phyloP scores from a whole-genome alignment of 1,140 invertebrate genomes.

The Caligus rogercresseyi region DNA sequence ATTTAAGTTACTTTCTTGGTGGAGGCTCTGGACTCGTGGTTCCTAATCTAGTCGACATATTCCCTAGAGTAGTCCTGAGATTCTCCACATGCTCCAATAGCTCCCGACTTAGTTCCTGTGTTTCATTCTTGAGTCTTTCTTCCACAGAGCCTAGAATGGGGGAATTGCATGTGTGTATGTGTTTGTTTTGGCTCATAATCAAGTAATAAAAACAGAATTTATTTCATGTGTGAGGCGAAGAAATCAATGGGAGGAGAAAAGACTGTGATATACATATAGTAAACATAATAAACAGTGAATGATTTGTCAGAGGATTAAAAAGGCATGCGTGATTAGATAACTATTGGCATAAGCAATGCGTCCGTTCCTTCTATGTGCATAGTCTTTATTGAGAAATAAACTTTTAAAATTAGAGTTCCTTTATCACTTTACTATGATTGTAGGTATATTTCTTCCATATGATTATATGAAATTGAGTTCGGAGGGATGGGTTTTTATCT shows the following conservation, averaged over 20 bases:
- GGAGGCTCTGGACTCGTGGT: background rate
- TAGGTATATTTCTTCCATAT: too few species aligned
- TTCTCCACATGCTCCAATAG: constrained; percentile 18
- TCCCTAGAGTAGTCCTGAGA: constrained; percentile 10
- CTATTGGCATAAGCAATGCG: too few species aligned
- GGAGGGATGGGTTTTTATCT: too few species aligned
- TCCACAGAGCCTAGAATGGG: background rate
- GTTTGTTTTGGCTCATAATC: background rate
- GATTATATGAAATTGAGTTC: too few species aligned
- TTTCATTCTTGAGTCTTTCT: constrained; percentile 6
- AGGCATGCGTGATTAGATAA: too few species aligned
- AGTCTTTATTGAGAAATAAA: too few species aligned
- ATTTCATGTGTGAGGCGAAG: background rate
- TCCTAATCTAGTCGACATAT: constrained; percentile 17
- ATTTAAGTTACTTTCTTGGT: background rate
- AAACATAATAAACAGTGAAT: too few species aligned
- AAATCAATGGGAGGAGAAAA: background rate
- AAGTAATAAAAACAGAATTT: background rate
- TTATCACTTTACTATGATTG: too few species aligned
- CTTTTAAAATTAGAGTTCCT: too few species aligned
- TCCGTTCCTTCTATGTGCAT: too few species aligned
- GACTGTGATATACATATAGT: background rate
- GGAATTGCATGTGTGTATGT: background rate
- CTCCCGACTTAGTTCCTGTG: constrained; percentile 14
- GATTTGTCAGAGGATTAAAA: too few species aligned